Conservation (phyloP, 2,797 vertebrate genomes). For the Diplodus puntazzo region DNA sequence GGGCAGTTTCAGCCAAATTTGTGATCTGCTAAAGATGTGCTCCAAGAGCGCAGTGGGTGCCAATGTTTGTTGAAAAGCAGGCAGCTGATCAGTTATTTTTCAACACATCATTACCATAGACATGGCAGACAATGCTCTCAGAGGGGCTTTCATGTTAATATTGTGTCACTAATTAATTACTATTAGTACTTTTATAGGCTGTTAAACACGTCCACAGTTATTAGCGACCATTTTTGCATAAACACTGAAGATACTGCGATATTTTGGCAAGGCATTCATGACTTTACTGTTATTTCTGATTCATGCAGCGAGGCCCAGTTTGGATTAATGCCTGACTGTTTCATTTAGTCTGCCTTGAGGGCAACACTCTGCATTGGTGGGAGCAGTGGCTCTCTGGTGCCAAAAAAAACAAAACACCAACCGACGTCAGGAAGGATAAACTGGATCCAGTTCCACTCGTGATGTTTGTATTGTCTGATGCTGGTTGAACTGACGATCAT, state of each 20-base stretch:
- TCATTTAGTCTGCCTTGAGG: constrained; percentile 53
- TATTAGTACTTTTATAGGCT: not conserved
- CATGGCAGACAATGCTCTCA: constrained; percentile 17
- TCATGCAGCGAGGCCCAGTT: constrained; percentile 26
- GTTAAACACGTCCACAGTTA: constrained; percentile 34
- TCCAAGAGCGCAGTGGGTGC: constrained; percentile 3
- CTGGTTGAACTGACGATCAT: constrained; percentile 42
- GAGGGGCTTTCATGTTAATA: not conserved
- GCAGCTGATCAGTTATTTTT: constrained; percentile 21
- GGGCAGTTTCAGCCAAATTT: not conserved
- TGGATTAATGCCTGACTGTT: constrained; percentile 51
- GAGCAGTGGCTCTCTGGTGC: constrained; percentile 32
- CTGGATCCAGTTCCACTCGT: constrained; percentile 52
- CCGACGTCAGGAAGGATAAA: constrained; percentile 39
- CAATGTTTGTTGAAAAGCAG: constrained; percentile 5
- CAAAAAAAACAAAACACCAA: constrained; percentile 47
- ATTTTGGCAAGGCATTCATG: constrained; percentile 26
- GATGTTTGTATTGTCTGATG: constrained; percentile 54
- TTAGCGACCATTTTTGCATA: constrained; percentile 20
- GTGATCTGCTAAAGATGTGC: not conserved
- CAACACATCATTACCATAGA: constrained; percentile 11
- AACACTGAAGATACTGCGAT: not conserved
- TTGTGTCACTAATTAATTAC: constrained; percentile 30
- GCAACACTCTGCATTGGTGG: constrained; percentile 30
- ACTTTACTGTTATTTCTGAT: constrained; percentile 42